Evolutionary conservation across 2,113 vertebrate genomes (phyloP).

Genomic region (Muscicapa adusta): DNA sequence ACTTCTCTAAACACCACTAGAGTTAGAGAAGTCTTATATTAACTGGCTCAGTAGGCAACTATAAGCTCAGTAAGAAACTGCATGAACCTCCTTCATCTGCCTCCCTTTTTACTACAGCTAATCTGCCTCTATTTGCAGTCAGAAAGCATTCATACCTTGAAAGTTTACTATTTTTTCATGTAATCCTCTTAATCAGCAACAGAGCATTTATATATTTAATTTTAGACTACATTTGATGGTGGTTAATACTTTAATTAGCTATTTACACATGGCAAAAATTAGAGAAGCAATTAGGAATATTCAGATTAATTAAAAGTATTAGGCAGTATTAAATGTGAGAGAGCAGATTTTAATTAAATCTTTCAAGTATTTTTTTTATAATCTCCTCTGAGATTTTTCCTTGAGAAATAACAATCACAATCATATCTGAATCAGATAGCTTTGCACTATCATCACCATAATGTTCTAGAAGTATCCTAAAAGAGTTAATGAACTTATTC

Average conservation of each 20-base stretch:
- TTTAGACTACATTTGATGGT: constrained; percentile 31
- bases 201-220: constrained; percentile 66
- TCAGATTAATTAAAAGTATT: constrained; percentile 74
- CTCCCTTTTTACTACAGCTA: background rate
- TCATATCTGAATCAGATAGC: constrained; percentile 26
- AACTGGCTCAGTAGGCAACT: background rate
- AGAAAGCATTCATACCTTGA: constrained; percentile 25
- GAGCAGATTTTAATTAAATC: constrained; percentile 69
- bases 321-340: constrained; percentile 65
- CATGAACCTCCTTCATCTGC: background rate
- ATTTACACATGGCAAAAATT: constrained; percentile 73
- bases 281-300: constrained; percentile 65
- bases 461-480: background rate
- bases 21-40: background rate
- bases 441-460: background rate
- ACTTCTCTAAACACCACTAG: background rate
- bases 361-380: constrained; percentile 31
- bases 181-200: constrained; percentile 61
- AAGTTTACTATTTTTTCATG: background rate
- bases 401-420: constrained; percentile 39
- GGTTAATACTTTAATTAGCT: constrained; percentile 72
- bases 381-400: constrained; percentile 1
- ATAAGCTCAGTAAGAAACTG: background rate
- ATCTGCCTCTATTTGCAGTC: background rate
- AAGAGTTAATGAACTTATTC: background rate